Evolutionary conservation across 2,797 vertebrate genomes (phyloP).

Genomic region (Rhinella marina): DNA sequence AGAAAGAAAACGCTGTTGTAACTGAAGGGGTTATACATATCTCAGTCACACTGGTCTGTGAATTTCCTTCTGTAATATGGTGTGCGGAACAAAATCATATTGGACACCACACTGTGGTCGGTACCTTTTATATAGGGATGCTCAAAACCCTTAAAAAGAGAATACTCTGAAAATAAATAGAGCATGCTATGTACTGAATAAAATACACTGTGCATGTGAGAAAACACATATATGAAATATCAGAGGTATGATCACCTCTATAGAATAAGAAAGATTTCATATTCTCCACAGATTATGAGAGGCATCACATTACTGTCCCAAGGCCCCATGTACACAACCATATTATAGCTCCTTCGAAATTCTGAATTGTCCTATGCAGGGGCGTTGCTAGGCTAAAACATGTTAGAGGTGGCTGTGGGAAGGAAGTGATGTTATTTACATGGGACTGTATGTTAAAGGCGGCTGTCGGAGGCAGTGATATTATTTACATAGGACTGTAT

Average conservation of each 20-base stretch:
- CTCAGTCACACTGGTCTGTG: neutral
- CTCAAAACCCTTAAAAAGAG: too few relatives aligned
- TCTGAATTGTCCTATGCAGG: too few relatives aligned
- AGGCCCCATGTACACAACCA: too few relatives aligned
- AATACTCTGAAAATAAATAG: neutral
- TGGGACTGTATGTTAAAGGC: too few relatives aligned
- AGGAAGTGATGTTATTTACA: too few relatives aligned
- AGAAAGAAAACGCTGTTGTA: neutral
- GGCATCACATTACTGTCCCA: neutral
- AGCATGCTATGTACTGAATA: neutral
- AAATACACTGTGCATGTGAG: neutral
- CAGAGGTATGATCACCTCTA: too few relatives aligned
- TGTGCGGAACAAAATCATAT: neutral
- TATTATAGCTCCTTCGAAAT: too few relatives aligned
- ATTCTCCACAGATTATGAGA: neutral
- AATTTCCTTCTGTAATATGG: neutral
- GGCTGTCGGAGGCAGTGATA: too few relatives aligned
- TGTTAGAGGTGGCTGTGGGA: too few relatives aligned
- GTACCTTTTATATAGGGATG: neutral
- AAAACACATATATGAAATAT: neutral
- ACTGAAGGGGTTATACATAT: neutral
- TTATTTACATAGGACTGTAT: too few relatives aligned
- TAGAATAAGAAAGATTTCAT: neutral
- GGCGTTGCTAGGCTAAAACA: too few relatives aligned
- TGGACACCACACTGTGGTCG: neutral